Percentiles rank a stretch among this genome's conserved stretches.
These are phyloP conservation scores for Blastomussa wellsi DNA, from an alignment of 92 coral and sea anemone species.

Conservation along the genomic window DNA sequence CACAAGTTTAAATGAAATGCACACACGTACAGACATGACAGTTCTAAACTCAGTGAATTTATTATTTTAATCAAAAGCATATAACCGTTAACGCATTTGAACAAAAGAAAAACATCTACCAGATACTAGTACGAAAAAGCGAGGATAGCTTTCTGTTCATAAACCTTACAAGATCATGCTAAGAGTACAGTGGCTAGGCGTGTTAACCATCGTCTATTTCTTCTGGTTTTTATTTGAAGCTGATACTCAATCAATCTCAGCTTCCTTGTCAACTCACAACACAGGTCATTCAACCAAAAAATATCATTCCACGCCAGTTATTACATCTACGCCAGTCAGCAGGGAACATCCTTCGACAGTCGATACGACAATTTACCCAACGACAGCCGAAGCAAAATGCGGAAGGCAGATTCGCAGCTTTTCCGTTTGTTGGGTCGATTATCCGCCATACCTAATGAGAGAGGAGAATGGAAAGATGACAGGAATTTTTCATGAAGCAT, in stretches of 20 bases:
- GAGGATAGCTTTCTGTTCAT: neutral
- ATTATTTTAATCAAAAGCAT: neutral
- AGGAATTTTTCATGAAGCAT: conserved; percentile 12
- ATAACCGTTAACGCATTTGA: too few relatives aligned
- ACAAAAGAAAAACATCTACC: neutral
- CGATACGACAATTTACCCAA: neutral
- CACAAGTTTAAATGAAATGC: neutral
- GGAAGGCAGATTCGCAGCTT: neutral
- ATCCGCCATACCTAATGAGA: conserved; percentile 30
- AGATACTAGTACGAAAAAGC: neutral
- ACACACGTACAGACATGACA: neutral
- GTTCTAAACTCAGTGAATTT: neutral
- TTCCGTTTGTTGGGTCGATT: conserved; percentile 16
- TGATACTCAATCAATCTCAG: neutral
- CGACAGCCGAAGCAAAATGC: neutral
- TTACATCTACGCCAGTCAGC: neutral
- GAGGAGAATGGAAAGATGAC: neutral
- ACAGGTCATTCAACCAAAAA: neutral
- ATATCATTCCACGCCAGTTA: neutral
- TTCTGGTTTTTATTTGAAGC: neutral
- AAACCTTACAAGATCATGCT: neutral
- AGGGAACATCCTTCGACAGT: neutral
- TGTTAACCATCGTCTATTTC: neutral
- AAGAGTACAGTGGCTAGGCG: neutral
- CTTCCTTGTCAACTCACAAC: neutral